Evolutionary conservation across 1,140 invertebrate species (phyloP), one percentile per base, ranked within the genome.

Genomic region (Leptopilina clavipes): DNA sequence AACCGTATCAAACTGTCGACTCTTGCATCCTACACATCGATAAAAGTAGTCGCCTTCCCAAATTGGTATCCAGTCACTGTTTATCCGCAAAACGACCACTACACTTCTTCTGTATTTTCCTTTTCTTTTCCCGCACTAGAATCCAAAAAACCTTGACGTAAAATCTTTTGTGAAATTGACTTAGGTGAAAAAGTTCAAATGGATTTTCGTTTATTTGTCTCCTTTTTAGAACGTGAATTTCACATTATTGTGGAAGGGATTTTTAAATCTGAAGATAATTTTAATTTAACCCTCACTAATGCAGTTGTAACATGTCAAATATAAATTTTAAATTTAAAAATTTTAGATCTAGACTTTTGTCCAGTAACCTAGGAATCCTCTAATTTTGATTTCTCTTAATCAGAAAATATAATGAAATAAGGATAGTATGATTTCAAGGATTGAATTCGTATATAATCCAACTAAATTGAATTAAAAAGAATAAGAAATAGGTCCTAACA

Each of bases 1-100:
- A 88, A 88, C 87, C 85, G 86, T 87, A 88, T 88, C 86, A 88
- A 88, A 88, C 86, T 86, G 85, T 87, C 82, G 87, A 82, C 77
- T 78, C 76, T 72, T 78, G 76, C 70, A 79, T 83, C 81, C 83
- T 78, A 82, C 81, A 76, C 65, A 75, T 80, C 79, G 80, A 79
- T 84, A 82, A 86, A 87, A 85, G 81, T 85, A 81, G 79, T 78
- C 80, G 78, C 73, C 81, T 84, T 77, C 81, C 81, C 81, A 80
- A 83, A 81, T 86, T 80, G 56, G 70, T 73, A 72, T 79, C 79
- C 74, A 65, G 77, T 75, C 76, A 80, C 73, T 76, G 65, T 75
- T 54, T 52, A 40, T 12, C 37, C 75, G 78, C 43, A 79, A 78
- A 65, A 65, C 59, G 25, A 65, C 59, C 59, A 65, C 22, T 65